Evolutionary conservation across 2,113 vertebrate species (phyloP).

Genomic region (Fregata magnificens): DNA sequence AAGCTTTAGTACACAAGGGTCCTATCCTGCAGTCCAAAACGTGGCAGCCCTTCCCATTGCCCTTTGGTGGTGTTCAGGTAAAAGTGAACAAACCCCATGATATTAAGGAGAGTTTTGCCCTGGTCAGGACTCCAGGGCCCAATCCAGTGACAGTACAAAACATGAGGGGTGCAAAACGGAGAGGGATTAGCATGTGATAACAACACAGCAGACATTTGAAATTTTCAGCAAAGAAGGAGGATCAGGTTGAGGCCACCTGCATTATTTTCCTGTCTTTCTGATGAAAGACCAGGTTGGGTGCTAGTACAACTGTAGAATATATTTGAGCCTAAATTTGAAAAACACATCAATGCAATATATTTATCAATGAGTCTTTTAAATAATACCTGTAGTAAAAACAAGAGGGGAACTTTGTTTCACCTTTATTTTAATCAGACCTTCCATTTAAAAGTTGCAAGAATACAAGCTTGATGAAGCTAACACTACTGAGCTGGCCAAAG

Average conservation of each 20-base stretch:
- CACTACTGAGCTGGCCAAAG: not conserved
- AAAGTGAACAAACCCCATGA: not conserved
- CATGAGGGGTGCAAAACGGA: not conserved
- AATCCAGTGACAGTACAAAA: not conserved
- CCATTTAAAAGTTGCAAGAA: not conserved
- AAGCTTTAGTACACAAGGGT: not conserved
- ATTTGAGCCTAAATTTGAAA: not conserved
- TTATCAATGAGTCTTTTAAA: not conserved
- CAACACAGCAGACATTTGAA: not conserved
- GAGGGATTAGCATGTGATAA: not conserved
- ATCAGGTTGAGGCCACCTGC: not conserved
- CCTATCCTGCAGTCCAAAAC: not conserved
- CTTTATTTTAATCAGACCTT: not conserved
- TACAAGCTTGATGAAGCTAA: not conserved
- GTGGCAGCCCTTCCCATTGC: not conserved
- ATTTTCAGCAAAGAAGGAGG: not conserved
- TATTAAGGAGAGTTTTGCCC: not conserved
- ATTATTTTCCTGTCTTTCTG: not conserved
- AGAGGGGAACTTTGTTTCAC: not conserved
- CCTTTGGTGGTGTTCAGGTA: not conserved
- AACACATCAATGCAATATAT: accelerated
- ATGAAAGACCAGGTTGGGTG: not conserved
- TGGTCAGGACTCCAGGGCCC: not conserved
- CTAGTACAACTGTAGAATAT: not conserved
- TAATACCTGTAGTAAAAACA: not conserved